These are phyloP conservation scores for Tauraco erythrolophus DNA, from an alignment of 2,113 vertebrate genomes.

Conservation along the genomic window DNA sequence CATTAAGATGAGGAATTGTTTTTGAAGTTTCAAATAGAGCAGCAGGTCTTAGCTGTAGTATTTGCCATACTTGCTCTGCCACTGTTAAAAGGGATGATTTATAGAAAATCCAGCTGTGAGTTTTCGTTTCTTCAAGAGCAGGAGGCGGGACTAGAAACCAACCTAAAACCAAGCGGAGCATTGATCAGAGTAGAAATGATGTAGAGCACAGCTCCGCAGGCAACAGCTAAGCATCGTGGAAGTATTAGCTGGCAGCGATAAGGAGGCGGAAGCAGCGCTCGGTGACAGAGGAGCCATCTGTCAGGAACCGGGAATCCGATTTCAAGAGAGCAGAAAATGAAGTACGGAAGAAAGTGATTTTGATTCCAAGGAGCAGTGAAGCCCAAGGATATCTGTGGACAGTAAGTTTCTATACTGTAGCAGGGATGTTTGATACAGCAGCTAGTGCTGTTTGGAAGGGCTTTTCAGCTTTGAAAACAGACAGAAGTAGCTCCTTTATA, in stretches of 20 bases:
- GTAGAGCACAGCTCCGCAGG: conserved; percentile 73
- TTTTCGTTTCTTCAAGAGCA: conserved; percentile 76
- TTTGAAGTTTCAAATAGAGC: conserved; percentile 65
- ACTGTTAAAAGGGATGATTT: conserved; percentile 74
- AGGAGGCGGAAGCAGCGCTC: conserved; percentile 64
- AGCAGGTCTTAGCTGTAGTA: conserved; percentile 61
- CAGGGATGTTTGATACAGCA: conserved; percentile 7
- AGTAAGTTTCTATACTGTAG: conserved; percentile 73
- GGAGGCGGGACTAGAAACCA: conserved; percentile 77
- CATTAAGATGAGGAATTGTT: conserved; percentile 58
- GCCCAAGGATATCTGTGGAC: conserved; percentile 72
- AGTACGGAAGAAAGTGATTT: conserved; percentile 72
- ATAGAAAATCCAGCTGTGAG: conserved; percentile 84
- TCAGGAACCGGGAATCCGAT: conserved; percentile 70
- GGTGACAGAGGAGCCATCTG: conserved; percentile 77
- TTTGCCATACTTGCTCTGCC: conserved; percentile 69
- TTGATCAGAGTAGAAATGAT: conserved; percentile 79
- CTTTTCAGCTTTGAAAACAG: conserved; percentile 46
- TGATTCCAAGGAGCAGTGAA: conserved; percentile 69
- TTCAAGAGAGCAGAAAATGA: conserved; percentile 72
- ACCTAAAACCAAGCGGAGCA: conserved; percentile 76
- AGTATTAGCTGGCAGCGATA: conserved; percentile 77
- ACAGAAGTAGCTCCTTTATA: conserved; percentile 29
- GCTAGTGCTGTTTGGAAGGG: not conserved
- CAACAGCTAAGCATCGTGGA: conserved; percentile 74